phyloP scores from a whole-genome alignment of 2,113 vertebrate species.

The Oxygymnocypris stewartii region DNA sequence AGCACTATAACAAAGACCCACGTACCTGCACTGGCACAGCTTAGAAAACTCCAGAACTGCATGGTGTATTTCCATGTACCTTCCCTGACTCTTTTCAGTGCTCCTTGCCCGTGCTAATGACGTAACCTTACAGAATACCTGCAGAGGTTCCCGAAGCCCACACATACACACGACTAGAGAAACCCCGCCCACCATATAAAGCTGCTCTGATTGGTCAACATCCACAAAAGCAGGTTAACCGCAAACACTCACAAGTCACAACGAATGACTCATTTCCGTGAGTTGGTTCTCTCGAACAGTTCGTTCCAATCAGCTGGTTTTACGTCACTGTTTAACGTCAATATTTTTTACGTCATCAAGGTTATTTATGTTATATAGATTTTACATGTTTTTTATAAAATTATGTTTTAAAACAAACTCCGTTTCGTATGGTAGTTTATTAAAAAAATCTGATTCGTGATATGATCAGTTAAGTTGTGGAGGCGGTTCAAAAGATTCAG shows the following conservation, averaged over 20 bases:
- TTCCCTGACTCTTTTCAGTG: neutral
- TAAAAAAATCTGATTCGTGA: neutral
- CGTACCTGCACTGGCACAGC: slow-evolving; percentile 56
- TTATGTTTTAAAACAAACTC: neutral
- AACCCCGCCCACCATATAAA: neutral
- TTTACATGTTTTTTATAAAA: neutral
- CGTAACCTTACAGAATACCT: slow-evolving; percentile 40
- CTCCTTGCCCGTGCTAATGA: slow-evolving; percentile 33
- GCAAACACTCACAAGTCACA: neutral
- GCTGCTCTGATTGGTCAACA: slow-evolving; percentile 53
- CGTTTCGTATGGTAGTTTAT: neutral
- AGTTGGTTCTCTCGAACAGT: neutral
- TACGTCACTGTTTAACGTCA: neutral
- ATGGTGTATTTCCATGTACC: slow-evolving; percentile 50
- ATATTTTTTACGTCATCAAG: neutral
- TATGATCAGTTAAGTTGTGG: neutral
- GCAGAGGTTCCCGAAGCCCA: slow-evolving; percentile 31
- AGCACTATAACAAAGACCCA: neutral
- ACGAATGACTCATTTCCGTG: neutral
- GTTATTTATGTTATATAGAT: neutral
- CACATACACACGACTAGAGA: slow-evolving; percentile 35
- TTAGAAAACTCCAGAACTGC: slow-evolving; percentile 60
- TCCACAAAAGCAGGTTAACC: slow-evolving; percentile 19
- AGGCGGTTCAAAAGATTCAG: neutral
- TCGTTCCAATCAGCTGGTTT: neutral